Percentiles rank a stretch among this genome's conserved stretches.
These are phyloP conservation scores for Drosophila cognata DNA, from an alignment of 2,888 invertebrate genomes.

Conservation along the genomic window DNA sequence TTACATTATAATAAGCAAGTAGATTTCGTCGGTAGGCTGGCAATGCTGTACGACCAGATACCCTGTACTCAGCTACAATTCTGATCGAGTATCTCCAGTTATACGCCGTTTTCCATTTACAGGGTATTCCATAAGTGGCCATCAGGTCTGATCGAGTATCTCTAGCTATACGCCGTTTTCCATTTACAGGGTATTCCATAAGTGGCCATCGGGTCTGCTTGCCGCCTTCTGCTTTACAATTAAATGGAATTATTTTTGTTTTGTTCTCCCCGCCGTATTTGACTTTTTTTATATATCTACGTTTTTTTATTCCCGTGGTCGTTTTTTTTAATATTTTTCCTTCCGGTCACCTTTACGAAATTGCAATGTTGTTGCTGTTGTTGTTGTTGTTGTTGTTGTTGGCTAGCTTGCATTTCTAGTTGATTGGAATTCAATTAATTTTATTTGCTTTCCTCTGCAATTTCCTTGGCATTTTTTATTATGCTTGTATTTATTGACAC, in stretches of 20 bases:
- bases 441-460: constrained; percentile 81
- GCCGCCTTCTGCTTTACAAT: constrained; percentile 56
- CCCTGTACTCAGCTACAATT: constrained; percentile 9
- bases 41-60: constrained; percentile 20
- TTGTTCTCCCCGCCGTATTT: constrained; percentile 20
- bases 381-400: constrained; percentile 54
- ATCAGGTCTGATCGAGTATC: background rate
- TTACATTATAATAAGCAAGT: constrained; percentile 76
- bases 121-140: background rate
- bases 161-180: background rate
- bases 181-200: background rate
- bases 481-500: constrained; percentile 76
- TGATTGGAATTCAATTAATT: constrained; percentile 83
- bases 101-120: background rate
- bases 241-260: constrained; percentile 69
- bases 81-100: background rate
- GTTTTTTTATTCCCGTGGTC: constrained; percentile 5
- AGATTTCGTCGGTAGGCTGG: constrained; percentile 5
- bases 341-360: constrained; percentile 43
- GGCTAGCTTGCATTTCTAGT: constrained; percentile 73
- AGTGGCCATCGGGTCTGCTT: background rate
- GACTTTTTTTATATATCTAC: background rate
- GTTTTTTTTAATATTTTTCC: constrained; percentile 62
- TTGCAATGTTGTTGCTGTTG: constrained; percentile 45
- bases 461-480: constrained; percentile 80